Conservation (phyloP, 1,140 invertebrate species). For the Drosophila repleta region DNA sequence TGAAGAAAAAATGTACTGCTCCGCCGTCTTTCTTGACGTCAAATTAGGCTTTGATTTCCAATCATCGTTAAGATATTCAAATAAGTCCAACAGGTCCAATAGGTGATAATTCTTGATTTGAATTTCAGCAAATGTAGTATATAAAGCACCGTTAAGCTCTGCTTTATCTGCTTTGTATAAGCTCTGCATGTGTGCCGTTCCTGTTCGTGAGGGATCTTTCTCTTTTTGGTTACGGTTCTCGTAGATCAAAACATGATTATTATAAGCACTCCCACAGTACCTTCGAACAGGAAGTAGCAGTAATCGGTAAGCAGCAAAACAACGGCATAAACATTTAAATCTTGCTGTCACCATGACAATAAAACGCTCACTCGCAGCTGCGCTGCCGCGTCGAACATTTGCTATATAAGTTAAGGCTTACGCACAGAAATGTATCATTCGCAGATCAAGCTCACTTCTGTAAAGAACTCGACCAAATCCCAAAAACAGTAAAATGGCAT, state of each 20-base stretch:
- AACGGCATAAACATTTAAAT: slow-evolving; percentile 53
- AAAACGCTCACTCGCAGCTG: slow-evolving; percentile 48
- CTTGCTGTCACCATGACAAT: slow-evolving; percentile 71
- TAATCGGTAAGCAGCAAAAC: slow-evolving; percentile 60
- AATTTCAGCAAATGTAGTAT: not conserved
- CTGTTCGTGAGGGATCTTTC: slow-evolving; percentile 52
- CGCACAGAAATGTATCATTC: slow-evolving; percentile 72
- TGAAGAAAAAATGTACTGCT: too few relatives aligned
- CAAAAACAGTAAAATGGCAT: slow-evolving; percentile 59
- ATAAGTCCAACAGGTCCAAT: too few relatives aligned
- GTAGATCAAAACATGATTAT: slow-evolving; percentile 36
- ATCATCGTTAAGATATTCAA: too few relatives aligned
- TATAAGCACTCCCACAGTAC: slow-evolving; percentile 68
- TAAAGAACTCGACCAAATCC: slow-evolving; percentile 67
- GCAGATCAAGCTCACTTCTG: slow-evolving; percentile 68
- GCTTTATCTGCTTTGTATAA: slow-evolving; percentile 15
- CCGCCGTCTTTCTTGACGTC: too few relatives aligned
- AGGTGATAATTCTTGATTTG: not conserved
- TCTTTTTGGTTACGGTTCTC: slow-evolving; percentile 32
- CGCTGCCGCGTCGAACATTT: slow-evolving; percentile 46
- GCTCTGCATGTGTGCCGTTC: not conserved
- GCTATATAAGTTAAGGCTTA: slow-evolving; percentile 72
- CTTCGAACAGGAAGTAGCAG: slow-evolving; percentile 69
- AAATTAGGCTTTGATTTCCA: too few relatives aligned
- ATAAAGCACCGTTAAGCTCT: slow-evolving; percentile 30